Percentiles rank a stretch among this genome's conserved stretches.
phyloP scores from a whole-genome alignment of 2,113 vertebrate species.

The Daboia siamensis region DNA sequence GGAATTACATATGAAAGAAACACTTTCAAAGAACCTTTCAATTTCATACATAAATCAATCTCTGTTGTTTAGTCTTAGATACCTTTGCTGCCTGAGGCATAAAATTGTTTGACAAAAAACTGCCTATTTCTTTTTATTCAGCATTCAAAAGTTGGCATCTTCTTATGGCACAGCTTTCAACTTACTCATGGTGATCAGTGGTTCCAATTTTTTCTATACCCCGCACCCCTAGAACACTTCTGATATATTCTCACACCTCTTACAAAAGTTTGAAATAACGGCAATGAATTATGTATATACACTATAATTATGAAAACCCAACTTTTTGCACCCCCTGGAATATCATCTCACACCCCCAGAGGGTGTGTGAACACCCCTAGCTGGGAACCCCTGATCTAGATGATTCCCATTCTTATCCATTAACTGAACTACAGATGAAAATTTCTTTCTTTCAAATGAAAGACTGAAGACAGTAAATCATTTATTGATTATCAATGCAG shows the following conservation, averaged over 20 bases:
- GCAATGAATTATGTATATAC: no score
- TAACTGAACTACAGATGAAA: background rate
- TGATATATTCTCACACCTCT: no score
- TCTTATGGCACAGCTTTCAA: background rate
- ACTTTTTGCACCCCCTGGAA: no score
- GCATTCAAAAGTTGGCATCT: background rate
- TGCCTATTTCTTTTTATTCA: background rate
- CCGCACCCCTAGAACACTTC: no score
- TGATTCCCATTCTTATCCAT: background rate
- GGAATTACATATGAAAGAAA: background rate
- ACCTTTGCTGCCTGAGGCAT: background rate
- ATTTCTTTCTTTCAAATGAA: background rate
- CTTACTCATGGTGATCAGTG: background rate
- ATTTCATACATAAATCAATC: background rate
- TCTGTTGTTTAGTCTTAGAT: background rate
- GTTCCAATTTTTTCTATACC: no score
- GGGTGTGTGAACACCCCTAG: no score
- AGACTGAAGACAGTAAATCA: background rate
- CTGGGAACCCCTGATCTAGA: no score
- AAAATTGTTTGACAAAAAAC: background rate
- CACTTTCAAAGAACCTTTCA: background rate
- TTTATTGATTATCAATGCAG: background rate
- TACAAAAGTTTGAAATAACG: no score
- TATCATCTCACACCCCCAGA: no score
- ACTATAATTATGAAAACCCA: no score